These are phyloP conservation scores for Terebella lapidaria DNA, from an alignment of 2,888 invertebrate genomes.

Conservation along the genomic window DNA sequence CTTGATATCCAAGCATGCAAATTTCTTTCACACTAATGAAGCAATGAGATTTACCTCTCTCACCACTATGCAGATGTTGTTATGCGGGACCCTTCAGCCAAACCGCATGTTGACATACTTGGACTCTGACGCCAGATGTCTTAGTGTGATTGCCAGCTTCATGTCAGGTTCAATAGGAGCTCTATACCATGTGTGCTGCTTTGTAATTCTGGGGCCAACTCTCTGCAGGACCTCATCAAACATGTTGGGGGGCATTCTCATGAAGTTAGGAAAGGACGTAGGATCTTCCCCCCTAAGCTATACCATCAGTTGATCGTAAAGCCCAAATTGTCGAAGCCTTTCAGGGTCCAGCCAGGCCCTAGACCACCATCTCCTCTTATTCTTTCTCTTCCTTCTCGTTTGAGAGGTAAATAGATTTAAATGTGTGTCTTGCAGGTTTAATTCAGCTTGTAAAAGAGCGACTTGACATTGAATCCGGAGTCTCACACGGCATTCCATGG, in stretches of 20 bases:
- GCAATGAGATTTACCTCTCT: too few relatives aligned
- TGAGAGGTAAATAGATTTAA: too few relatives aligned
- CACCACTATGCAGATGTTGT: conserved; percentile 22
- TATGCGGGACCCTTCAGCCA: conserved; percentile 24
- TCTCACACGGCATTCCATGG: too few relatives aligned
- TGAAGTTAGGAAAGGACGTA: conserved; percentile 24
- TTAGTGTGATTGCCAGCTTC: conserved; percentile 7
- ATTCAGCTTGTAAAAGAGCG: too few relatives aligned
- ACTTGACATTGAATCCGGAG: too few relatives aligned
- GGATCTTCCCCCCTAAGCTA: conserved; percentile 21
- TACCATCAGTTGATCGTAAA: background rate
- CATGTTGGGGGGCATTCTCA: conserved; percentile 25
- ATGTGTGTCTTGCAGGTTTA: too few relatives aligned
- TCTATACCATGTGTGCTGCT: conserved; percentile 20
- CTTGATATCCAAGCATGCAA: too few relatives aligned
- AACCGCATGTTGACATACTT: conserved; percentile 20
- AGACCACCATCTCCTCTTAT: too few relatives aligned
- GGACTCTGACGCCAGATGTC: conserved; percentile 11
- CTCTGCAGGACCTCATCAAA: conserved; percentile 23
- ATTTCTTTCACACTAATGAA: too few relatives aligned
- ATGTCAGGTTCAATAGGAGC: conserved; percentile 10
- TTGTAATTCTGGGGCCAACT: conserved; percentile 15
- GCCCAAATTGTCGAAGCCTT: background rate
- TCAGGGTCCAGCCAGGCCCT: too few relatives aligned
- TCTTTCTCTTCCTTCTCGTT: too few relatives aligned